phyloP scores from a whole-genome alignment of 64 coral and sea anemone species.

The Acropora tenuis region DNA sequence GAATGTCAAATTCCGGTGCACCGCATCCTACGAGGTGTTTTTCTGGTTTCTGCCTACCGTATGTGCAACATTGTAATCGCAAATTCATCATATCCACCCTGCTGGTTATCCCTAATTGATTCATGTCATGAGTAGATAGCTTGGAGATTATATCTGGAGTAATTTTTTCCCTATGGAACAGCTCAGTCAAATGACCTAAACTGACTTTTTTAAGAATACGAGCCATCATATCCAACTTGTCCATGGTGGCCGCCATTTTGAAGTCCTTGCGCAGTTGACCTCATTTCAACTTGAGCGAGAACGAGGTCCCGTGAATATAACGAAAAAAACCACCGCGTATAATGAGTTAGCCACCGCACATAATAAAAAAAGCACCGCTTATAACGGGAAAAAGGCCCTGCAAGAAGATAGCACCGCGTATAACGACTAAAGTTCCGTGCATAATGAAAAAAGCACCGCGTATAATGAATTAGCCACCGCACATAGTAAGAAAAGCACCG shows the following conservation, averaged over 20 bases:
- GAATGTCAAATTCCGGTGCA: constrained; percentile 49
- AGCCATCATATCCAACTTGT: not conserved
- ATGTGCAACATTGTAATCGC: constrained; percentile 57
- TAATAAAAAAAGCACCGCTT: too few relatives aligned
- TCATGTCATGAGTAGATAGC: constrained; percentile 46
- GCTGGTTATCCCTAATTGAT: constrained; percentile 54
- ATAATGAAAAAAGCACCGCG: too few relatives aligned
- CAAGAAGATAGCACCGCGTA: too few relatives aligned
- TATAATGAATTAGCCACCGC: too few relatives aligned
- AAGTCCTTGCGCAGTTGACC: too few relatives aligned
- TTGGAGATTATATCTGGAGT: constrained; percentile 53
- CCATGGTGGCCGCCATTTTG: not conserved
- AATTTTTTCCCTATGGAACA: constrained; percentile 42
- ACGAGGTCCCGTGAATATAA: too few relatives aligned
- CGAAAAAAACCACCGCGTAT: too few relatives aligned
- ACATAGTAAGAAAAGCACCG: too few relatives aligned
- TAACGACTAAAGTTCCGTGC: too few relatives aligned
- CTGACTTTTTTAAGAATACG: not conserved
- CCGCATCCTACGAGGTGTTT: constrained; percentile 22
- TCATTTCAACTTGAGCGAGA: too few relatives aligned
- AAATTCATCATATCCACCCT: constrained; percentile 62
- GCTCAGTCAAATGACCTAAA: not conserved
- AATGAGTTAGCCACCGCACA: too few relatives aligned
- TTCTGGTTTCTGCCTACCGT: constrained; percentile 13
- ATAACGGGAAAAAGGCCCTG: too few relatives aligned